phyloP scores from a whole-genome alignment of 2,888 invertebrate genomes.

The Adelphocoris suturalis region DNA sequence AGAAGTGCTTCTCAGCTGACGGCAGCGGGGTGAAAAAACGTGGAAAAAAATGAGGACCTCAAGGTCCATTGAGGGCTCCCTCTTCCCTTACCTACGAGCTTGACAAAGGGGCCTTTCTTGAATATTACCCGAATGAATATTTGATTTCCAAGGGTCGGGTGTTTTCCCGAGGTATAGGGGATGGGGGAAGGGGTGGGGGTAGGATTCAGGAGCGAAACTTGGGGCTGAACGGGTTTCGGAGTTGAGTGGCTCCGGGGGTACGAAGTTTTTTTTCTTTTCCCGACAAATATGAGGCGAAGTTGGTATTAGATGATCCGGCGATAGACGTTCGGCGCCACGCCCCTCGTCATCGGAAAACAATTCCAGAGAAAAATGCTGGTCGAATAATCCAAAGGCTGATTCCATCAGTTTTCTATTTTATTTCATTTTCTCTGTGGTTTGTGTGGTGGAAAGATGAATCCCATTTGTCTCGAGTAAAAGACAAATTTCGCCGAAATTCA shows the following conservation, averaged over 20 bases:
- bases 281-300: background rate
- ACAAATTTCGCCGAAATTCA: no score
- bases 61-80: slow-evolving; percentile 31
- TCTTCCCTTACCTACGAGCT: background rate
- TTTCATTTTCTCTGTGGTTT: no score
- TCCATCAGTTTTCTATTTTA: no score
- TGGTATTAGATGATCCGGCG: background rate
- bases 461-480: no score
- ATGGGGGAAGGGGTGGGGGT: background rate
- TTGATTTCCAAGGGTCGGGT: background rate
- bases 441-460: no score
- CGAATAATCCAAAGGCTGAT: no score
- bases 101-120: slow-evolving; percentile 15
- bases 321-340: background rate
- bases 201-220: background rate
- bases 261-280: background rate
- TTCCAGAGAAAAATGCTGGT: no score
- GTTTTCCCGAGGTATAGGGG: background rate
- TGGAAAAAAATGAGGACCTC: background rate
- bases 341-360: slow-evolving; percentile 7
- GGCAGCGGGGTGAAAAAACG: background rate
- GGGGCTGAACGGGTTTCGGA: background rate
- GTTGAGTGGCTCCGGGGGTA: background rate
- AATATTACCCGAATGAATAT: slow-evolving; percentile 54
- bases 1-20: background rate